A percentile compares a stretch with the other conserved stretches of the same genome.
Conservation (phyloP, 2,113 vertebrate species). For the Melierax canorus region DNA sequence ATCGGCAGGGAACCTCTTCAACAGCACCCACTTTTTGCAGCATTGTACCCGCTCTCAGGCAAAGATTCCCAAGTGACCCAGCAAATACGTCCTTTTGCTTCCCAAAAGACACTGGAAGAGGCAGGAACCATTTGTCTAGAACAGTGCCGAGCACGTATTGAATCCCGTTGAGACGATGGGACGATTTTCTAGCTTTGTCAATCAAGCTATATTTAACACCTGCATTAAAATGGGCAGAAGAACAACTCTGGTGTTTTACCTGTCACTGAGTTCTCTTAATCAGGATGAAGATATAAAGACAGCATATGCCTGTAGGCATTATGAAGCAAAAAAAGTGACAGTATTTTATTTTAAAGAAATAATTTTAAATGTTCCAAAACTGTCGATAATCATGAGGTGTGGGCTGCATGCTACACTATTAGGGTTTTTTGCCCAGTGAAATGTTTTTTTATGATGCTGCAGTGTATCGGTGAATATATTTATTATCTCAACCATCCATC, state of each 20-base stretch:
- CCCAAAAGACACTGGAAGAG: neutral
- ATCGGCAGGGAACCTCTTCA: neutral
- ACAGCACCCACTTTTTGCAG: neutral
- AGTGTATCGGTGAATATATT: neutral
- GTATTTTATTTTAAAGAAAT: neutral
- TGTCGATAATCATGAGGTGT: neutral
- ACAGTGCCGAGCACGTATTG: neutral
- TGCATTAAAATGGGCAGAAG: neutral
- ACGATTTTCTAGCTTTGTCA: neutral
- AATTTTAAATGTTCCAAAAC: neutral
- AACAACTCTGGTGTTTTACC: neutral
- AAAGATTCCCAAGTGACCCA: neutral
- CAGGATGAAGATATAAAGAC: neutral
- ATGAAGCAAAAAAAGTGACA: neutral
- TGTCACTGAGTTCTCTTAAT: neutral
- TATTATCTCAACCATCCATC: neutral
- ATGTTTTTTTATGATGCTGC: neutral
- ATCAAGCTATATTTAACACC: neutral
- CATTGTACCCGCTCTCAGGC: neutral
- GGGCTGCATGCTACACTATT: neutral
- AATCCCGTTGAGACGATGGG: neutral
- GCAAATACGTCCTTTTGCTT: neutral
- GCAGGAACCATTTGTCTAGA: neutral
- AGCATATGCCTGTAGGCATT: neutral
- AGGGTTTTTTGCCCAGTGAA: neutral